Conservation (phyloP, 1,140 invertebrate genomes). For the Teleopsis dalmanni region DNA sequence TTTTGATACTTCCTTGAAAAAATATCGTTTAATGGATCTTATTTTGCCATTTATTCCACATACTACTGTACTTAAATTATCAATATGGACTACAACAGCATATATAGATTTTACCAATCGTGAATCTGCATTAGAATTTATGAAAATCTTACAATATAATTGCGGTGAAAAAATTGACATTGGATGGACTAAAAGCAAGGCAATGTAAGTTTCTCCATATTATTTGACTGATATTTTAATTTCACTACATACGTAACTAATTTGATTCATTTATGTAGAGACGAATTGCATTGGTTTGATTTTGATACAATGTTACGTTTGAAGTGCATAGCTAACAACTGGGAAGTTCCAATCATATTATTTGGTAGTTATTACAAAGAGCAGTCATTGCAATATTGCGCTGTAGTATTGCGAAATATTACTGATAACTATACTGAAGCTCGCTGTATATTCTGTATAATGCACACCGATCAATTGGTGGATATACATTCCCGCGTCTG, state of each 20-base stretch:
- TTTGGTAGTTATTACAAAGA: slow-evolving; percentile 14
- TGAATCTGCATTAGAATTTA: slow-evolving; percentile 2
- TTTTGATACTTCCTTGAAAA: slow-evolving; percentile 11
- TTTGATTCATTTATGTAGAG: slow-evolving; percentile 6
- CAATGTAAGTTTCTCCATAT: neutral
- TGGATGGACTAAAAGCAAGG: neutral
- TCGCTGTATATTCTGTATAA: slow-evolving; percentile 8
- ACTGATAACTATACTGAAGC: neutral
- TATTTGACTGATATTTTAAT: no score
- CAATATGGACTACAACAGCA: slow-evolving; percentile 12
- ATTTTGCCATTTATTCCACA: slow-evolving; percentile 9
- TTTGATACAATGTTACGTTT: slow-evolving; percentile 16
- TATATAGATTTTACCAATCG: slow-evolving; percentile 15
- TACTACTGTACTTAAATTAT: slow-evolving; percentile 11
- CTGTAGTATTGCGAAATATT: slow-evolving; percentile 6
- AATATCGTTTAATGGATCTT: slow-evolving; percentile 9
- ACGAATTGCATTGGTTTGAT: slow-evolving; percentile 12
- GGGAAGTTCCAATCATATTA: slow-evolving; percentile 17
- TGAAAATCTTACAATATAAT: neutral
- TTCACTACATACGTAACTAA: no score
- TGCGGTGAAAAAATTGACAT: neutral
- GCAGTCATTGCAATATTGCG: slow-evolving; percentile 12
- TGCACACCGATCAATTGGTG: slow-evolving; percentile 6
- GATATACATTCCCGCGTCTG: slow-evolving; percentile 19
- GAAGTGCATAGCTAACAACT: slow-evolving; percentile 18